Evolutionary conservation across 2,797 vertebrate genomes (phyloP), one percentile per base, ranked within the genome.

Genomic region (Sternarchorhynchus goeldii): DNA sequence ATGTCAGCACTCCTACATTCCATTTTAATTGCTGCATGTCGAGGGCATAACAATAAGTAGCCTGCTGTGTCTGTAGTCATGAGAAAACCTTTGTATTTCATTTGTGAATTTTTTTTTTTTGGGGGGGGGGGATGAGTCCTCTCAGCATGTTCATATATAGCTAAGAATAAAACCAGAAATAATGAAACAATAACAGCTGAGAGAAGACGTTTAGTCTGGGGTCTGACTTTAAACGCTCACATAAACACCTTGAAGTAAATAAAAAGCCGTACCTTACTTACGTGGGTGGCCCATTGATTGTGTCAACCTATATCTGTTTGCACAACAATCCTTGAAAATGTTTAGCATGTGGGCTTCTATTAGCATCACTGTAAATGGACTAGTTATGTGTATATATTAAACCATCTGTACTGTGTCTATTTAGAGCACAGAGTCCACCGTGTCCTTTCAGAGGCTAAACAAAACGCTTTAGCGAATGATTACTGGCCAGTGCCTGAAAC

Each of bases 381-480:
- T 36, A 31, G 75, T 62, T 79, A 75, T 71, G 29, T 80, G 77
- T 84, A 60, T 80, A 80, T 68, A 62, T 76, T 78, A 73, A 68
- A 71, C 67, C 76, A 84, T 85, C 81, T 85, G 81, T 82, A 76
- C 76, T 57, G 25, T 82, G 81, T 81, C 77, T 84, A 64, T 80
- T 84, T 66, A 76, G 45, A 77, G 75, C 53, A 65, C 70, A 32
- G 80, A 76, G 64, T 80, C 63, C 68, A 81, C 75, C 79, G 69
- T 84, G 56, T 81, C 63, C 45, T 70, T 58, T 65, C 68, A 64
- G 64, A 87, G 79, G 80, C 82, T 84, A 83, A 84, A 85, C 84
- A 83, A 81, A 77, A 67, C 20, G 75, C 62, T 67, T 3, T 41
- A 64, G 76, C 63, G 57, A 77, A 57, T 64, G 53, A 17, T 55